Evolutionary conservation across 64 coral and sea anemone genomes (phyloP).

Genomic region (Orbicella faveolata): DNA sequence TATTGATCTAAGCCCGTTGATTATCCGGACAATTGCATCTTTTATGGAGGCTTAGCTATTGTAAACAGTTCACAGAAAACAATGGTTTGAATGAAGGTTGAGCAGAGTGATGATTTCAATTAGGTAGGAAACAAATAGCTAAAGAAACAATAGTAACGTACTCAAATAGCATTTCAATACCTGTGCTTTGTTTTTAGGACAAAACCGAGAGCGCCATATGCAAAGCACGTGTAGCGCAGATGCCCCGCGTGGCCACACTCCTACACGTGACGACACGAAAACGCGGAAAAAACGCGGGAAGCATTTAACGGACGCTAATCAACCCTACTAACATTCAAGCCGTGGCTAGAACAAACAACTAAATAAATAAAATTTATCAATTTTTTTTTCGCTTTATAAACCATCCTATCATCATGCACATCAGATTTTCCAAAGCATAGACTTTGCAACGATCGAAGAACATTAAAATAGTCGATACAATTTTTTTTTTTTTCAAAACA

Average conservation of each 20-base stretch:
- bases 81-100: not conserved
- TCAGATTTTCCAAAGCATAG: too few relatives aligned
- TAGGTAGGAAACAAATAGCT: slow-evolving; percentile 3
- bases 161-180: not conserved
- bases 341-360: not conserved
- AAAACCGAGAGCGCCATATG: slow-evolving; percentile 13
- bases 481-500: too few relatives aligned
- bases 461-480: too few relatives aligned
- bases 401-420: too few relatives aligned
- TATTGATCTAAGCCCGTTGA: not conserved
- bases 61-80: not conserved
- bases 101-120: slow-evolving; percentile 22
- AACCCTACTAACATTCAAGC: not conserved
- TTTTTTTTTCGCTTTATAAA: not conserved
- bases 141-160: not conserved
- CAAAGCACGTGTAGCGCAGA: slow-evolving; percentile 8
- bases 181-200: not conserved
- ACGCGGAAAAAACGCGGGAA: slow-evolving; percentile 12
- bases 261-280: not conserved
- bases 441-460: too few relatives aligned
- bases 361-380: not conserved
- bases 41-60: not conserved
- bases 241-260: slow-evolving; percentile 9
- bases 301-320: not conserved
- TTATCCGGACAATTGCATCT: not conserved